phyloP scores from a whole-genome alignment of 2,888 invertebrate genomes.

The Ferdinandea cuprea region DNA sequence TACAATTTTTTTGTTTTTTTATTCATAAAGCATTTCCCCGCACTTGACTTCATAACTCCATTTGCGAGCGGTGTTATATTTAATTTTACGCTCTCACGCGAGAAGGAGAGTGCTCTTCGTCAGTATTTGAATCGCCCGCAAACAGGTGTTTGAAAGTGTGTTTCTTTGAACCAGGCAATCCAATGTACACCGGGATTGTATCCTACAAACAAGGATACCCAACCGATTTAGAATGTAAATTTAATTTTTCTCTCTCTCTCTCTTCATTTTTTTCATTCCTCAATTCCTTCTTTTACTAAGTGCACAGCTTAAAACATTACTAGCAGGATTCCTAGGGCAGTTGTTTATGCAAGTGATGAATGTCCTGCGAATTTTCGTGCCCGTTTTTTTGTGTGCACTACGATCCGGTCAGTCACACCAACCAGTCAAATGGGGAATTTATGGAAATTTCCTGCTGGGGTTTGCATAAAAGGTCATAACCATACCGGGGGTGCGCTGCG shows the following conservation, averaged over 20 bases:
- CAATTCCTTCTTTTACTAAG: not conserved
- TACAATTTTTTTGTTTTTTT: conserved; percentile 65
- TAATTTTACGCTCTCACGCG: conserved; percentile 65
- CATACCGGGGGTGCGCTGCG: conserved; percentile 10
- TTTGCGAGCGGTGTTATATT: conserved; percentile 40
- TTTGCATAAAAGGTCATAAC: conserved; percentile 59
- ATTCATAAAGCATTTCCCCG: conserved; percentile 65
- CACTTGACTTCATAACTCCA: conserved; percentile 64
- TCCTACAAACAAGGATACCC: conserved; percentile 25
- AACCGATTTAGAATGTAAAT: conserved; percentile 49
- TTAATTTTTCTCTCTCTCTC: conserved; percentile 21
- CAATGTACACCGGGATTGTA: not conserved
- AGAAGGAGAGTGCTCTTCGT: not conserved
- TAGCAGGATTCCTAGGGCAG: not conserved
- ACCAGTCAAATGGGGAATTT: conserved; percentile 52
- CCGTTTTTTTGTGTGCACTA: conserved; percentile 14
- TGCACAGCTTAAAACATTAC: not conserved
- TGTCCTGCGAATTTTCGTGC: conserved; percentile 54
- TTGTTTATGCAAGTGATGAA: conserved; percentile 43
- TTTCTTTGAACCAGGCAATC: conserved; percentile 32
- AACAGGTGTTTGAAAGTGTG: conserved; percentile 19
- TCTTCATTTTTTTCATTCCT: not conserved
- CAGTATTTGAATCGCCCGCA: not conserved
- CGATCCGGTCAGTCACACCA: conserved; percentile 5
- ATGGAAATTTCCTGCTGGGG: conserved; percentile 57